A percentile compares a stretch with the other conserved stretches of the same genome.
Evolutionary conservation across 2,797 vertebrate species (phyloP).

Genomic region (Schizopygopsis pylzovi): DNA sequence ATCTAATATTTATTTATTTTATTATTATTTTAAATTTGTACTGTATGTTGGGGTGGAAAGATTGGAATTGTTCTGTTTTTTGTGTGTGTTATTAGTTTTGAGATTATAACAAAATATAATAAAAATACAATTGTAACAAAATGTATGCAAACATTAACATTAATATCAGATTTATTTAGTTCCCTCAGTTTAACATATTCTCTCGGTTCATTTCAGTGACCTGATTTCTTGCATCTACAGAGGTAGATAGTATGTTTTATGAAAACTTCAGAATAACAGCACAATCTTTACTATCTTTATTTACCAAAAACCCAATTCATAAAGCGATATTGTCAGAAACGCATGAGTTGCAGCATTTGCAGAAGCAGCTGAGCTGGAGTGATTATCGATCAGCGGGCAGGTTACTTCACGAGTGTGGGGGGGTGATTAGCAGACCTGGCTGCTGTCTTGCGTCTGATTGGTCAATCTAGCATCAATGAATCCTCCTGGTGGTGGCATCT

Average conservation of each 20-base stretch:
- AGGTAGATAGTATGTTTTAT: background rate
- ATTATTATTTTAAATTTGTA: background rate
- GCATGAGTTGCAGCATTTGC: background rate
- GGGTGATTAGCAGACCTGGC: conserved; percentile 76
- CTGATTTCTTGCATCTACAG: background rate
- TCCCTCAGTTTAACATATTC: background rate
- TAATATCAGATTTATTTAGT: background rate
- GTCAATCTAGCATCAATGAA: conserved; percentile 86
- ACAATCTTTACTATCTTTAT: background rate
- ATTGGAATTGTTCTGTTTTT: background rate
- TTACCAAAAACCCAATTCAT: conserved; percentile 13
- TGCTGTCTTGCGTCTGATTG: conserved; percentile 78
- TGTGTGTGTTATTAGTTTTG: background rate
- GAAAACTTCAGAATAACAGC: background rate
- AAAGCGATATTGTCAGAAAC: background rate
- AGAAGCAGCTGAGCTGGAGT: background rate
- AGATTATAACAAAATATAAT: background rate
- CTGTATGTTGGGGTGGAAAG: background rate
- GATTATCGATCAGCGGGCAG: background rate
- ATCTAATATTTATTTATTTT: background rate
- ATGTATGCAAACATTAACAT: background rate
- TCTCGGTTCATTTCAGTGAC: background rate
- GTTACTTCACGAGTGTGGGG: background rate
- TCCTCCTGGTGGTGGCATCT: conserved; percentile 89
- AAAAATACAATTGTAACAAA: background rate